Base-by-base conservation (phyloP, 2,888 invertebrate species). In the Lagria hirta region DNA sequence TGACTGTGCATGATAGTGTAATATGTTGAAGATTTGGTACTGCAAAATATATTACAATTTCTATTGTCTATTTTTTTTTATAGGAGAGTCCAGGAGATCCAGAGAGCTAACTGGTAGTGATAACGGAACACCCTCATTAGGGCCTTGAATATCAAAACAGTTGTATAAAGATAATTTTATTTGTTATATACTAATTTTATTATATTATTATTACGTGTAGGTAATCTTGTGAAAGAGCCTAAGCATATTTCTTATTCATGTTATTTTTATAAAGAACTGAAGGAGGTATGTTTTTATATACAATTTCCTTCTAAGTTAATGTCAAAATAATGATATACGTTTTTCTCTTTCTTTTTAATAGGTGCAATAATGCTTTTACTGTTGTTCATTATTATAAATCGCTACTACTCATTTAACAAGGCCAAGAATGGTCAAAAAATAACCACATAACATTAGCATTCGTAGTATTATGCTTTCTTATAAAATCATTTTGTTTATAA, bases 371-470 rank as follows among this genome's bases (percentile, higher is more conserved):
- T 58, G 62, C 61, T 64, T 65, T 54, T 57, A 55, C 55, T 63
- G 63, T 67, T 67, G 60, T 68, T 68, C 67, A 68, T 66, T 69
- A 65, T 64, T 64, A 60, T 62, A 63, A 62, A 54, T 65, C 62
- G 67, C 66, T 65, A 55, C 20, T 37, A 36, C 21, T 34, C 35
- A 35, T 43, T 35, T 43, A 35, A 28, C 32, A 33, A 23, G 38
- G 38, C 22, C 38, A 23, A 8, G 11, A 10, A 30, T 24, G 38
- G 38, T 38, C 38, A 30, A 30, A 29, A 30, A 26, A 23, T 41
- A n/a, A 33, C 7, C 5, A 20, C 5, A 20, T 20, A 20, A 20
- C 30, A 38, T 38, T 23, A 38, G 22, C 38, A 27, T 36, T 36
- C 29, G 23, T 23, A 38, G 38, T 38, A 30, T 35, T 34, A 42